phyloP scores from a whole-genome alignment of 2,888 invertebrate genomes.

The Liodrosophila aerea region DNA sequence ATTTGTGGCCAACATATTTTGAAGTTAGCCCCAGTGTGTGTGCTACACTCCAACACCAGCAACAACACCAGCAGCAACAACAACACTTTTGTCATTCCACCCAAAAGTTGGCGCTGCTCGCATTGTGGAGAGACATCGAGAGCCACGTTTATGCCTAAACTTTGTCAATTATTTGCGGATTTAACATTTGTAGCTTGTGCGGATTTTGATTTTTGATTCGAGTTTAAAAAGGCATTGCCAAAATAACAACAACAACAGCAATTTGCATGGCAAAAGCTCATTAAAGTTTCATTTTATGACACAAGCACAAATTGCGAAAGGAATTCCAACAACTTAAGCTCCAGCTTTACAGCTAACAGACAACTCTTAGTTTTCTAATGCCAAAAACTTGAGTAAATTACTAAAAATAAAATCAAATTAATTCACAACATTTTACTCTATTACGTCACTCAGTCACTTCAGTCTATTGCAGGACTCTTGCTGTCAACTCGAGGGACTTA shows the following conservation, averaged over 20 bases:
- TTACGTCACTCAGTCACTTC: background rate
- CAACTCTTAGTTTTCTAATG: no score
- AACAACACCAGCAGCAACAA: constrained; percentile 17
- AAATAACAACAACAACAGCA: constrained; percentile 33
- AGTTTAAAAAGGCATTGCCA: constrained; percentile 63
- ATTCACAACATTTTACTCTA: background rate
- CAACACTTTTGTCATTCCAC: constrained; percentile 33
- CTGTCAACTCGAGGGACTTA: background rate
- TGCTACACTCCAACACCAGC: constrained; percentile 31
- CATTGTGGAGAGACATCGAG: constrained; percentile 50
- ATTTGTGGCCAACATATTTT: constrained; percentile 78
- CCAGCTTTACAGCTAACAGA: no score
- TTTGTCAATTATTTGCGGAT: constrained; percentile 78
- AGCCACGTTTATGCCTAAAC: constrained; percentile 75
- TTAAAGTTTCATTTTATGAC: constrained; percentile 34
- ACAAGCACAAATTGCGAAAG: constrained; percentile 12
- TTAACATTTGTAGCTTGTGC: constrained; percentile 76
- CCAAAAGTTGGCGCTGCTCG: constrained; percentile 9
- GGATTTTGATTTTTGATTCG: constrained; percentile 78
- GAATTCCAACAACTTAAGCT: constrained; percentile 15
- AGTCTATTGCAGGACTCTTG: no score
- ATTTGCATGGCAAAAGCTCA: constrained; percentile 30
- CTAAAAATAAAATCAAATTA: no score
- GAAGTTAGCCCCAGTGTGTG: constrained; percentile 65
- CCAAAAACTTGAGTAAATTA: no score